phyloP scores from a whole-genome alignment of 2,797 vertebrate genomes.

The Brachyalestes nurse region DNA sequence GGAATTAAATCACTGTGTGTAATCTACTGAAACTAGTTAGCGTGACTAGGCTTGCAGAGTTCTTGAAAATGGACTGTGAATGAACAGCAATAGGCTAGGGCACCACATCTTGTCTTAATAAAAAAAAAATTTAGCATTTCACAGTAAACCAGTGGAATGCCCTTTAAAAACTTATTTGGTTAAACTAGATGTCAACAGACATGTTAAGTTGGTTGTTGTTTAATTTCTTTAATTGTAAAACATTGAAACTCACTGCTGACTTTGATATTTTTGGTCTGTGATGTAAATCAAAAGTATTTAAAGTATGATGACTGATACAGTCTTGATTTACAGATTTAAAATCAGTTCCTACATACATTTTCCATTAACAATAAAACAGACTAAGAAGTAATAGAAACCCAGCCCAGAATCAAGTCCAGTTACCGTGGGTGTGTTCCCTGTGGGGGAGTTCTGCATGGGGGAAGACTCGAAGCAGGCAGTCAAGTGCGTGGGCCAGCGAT shows the following conservation, averaged over 20 bases:
- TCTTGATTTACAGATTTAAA: no score
- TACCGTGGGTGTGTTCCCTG: slow-evolving; percentile 89
- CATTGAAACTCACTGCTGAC: not conserved
- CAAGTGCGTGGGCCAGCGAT: slow-evolving; percentile 84
- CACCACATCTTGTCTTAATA: not conserved
- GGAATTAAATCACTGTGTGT: slow-evolving; percentile 59
- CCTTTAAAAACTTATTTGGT: not conserved
- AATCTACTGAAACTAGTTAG: slow-evolving; percentile 63
- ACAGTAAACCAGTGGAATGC: not conserved
- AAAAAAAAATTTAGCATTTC: not conserved
- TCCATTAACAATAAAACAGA: not conserved
- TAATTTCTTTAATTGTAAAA: not conserved
- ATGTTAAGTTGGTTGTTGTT: not conserved
- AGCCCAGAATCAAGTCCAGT: not conserved
- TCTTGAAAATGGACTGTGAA: slow-evolving; percentile 9
- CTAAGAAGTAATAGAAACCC: not conserved
- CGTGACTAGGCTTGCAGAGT: slow-evolving; percentile 1
- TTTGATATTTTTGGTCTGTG: no score
- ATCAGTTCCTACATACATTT: not conserved
- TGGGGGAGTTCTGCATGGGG: slow-evolving; percentile 91
- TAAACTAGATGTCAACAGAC: not conserved
- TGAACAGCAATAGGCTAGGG: not conserved
- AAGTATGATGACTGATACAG: no score
- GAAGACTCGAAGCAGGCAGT: slow-evolving; percentile 91
- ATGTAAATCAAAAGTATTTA: no score